Conservation (phyloP, 2,888 invertebrate species). For the Xestobium rufovillosum region DNA sequence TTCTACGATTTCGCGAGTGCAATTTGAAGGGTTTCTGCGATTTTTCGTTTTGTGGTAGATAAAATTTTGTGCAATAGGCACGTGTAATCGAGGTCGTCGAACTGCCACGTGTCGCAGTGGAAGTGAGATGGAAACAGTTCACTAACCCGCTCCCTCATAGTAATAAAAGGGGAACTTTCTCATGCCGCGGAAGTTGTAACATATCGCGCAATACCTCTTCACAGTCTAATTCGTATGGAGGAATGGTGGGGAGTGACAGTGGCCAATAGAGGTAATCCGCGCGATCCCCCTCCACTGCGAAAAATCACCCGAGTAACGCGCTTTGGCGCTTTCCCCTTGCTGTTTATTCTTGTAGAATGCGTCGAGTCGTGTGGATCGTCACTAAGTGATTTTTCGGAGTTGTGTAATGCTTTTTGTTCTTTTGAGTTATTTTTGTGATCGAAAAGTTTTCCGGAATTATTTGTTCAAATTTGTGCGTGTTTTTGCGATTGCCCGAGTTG, state of each 20-base stretch:
- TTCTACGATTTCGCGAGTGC: no score
- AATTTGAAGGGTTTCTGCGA: no score
- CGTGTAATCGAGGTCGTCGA: slow-evolving; percentile 34
- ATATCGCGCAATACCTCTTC: slow-evolving; percentile 34
- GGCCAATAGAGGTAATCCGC: slow-evolving; percentile 27
- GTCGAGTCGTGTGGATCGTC: slow-evolving; percentile 44
- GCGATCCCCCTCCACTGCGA: slow-evolving; percentile 18
- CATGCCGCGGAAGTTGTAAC: slow-evolving; percentile 21
- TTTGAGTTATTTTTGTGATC: no score
- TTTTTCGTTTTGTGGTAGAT: no score
- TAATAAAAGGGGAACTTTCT: slow-evolving; percentile 6
- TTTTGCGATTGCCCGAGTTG: no score
- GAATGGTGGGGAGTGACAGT: slow-evolving; percentile 23
- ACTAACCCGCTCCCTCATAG: slow-evolving; percentile 16
- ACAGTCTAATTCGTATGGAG: slow-evolving; percentile 25
- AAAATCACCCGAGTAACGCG: neutral
- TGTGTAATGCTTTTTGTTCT: slow-evolving; percentile 34
- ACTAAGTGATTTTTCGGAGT: slow-evolving; percentile 33
- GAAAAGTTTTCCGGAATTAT: no score
- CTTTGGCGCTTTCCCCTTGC: slow-evolving; percentile 21
- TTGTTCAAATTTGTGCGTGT: no score
- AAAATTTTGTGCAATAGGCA: no score
- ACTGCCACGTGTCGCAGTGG: slow-evolving; percentile 34
- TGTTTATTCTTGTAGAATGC: slow-evolving; percentile 38
- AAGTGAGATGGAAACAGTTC: slow-evolving; percentile 27